Base-by-base conservation (phyloP, 2,797 vertebrate species). In the Protonibea diacanthus region DNA sequence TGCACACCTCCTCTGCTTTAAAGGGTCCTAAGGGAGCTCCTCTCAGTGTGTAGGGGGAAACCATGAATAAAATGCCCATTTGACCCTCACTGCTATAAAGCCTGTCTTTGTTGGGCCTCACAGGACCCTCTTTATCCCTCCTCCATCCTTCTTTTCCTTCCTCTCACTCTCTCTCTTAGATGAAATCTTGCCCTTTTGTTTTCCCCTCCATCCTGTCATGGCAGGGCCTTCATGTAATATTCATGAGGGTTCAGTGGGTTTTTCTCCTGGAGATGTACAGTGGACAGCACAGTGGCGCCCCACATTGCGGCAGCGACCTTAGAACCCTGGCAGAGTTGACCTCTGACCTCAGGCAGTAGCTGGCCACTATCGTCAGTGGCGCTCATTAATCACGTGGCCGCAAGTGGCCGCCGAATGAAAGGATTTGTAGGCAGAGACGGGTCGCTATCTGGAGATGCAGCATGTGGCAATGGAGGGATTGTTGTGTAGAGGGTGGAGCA, bases 91-190 rank as follows among this genome's bases (percentile, higher is more conserved):
- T 51, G 74, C 86, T 77, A 92, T 92, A 88, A 93, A 93, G 90
- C 81, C 84, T 18, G 71, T 92, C 92, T 94, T 94, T 95, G 94
- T 94, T 86, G 87, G 71, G 72, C 85, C 87, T 93, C 92, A 93
- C 87, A 93, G 91, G 90, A 87, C 75, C 80, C 74, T 88, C 91
- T 92, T 93, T 92, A 91, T 93, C 87, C 88, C 78, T 81, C 87
- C 86, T 88, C 86, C 80, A 72, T 86, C 82, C 88, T 67, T 83
- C 78, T 75, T 79, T 77, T 83, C 82, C 86, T 88, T 84, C 74
- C 75, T 80, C 85, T 85, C 85, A 45, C 81, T 85, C 86, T 86
- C 86, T 85, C 90, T 81, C 79, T 86, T 15, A 74, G 89, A 92
- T 92, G 71, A 91, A 89, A 91, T 92, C 88, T 89, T 89, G 86